phyloP scores from a whole-genome alignment of 2,113 vertebrate species.

The Lycaon pictus region DNA sequence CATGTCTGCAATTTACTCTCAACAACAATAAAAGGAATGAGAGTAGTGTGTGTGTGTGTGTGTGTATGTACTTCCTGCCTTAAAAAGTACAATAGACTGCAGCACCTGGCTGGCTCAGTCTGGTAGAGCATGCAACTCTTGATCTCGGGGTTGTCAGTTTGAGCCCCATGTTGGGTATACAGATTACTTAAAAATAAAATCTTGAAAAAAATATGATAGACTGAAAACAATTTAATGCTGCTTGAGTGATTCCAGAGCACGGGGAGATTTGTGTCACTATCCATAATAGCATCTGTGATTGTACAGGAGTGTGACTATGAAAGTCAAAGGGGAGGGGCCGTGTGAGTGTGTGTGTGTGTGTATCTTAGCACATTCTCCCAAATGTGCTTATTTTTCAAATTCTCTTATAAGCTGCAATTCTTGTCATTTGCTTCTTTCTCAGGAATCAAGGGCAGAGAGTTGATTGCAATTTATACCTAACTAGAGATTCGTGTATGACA shows the following conservation, averaged over 20 bases:
- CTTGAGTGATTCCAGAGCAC: not conserved
- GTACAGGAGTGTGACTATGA: not conserved
- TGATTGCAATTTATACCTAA: not conserved
- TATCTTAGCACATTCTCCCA: not conserved
- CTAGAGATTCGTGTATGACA: not conserved
- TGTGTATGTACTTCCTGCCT: not conserved
- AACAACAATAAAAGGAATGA: not conserved
- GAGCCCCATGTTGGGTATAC: not conserved
- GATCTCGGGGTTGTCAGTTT: not conserved
- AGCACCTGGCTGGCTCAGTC: not conserved
- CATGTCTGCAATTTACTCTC: not conserved
- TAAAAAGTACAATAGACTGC: not conserved
- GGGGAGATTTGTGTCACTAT: not conserved
- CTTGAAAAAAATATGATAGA: not conserved
- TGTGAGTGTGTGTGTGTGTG: fast-evolving
- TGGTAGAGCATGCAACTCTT: not conserved
- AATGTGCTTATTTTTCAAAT: not conserved
- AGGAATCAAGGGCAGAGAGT: not conserved
- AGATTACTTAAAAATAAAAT: not conserved
- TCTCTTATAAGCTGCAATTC: not conserved
- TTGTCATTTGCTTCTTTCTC: not conserved
- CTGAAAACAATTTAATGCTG: not conserved
- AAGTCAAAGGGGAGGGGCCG: not conserved
- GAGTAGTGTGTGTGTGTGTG: not conserved
- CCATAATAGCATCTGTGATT: not conserved